Evolutionary conservation across 2,113 vertebrate species (phyloP).

Genomic region (Tupaia tana): DNA sequence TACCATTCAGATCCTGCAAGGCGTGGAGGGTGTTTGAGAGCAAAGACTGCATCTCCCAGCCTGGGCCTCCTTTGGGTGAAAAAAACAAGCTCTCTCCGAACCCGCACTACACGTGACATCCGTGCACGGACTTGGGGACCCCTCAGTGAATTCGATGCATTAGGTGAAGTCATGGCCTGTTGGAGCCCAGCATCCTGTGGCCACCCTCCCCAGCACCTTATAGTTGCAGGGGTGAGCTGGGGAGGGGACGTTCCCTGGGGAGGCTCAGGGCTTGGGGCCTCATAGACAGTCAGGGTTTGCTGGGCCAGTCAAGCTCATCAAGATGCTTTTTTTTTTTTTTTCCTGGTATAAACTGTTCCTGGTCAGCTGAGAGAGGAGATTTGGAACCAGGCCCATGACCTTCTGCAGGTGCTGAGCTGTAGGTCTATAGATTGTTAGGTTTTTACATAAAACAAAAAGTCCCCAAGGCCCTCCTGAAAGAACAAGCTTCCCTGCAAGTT

Average conservation of each 20-base stretch:
- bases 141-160: neutral
- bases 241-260: accelerated
- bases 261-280: neutral
- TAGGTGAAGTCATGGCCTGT: neutral
- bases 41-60: neutral
- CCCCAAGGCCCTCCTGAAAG: neutral
- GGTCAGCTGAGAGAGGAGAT: neutral
- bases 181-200: accelerated
- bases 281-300: accelerated
- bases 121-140: neutral
- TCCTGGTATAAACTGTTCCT: neutral
- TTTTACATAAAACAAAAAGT: slow-evolving; percentile 1
- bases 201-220: neutral
- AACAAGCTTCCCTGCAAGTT: neutral
- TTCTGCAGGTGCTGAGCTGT: slow-evolving; percentile 35
- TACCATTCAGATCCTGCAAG: too few species aligned
- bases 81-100: neutral
- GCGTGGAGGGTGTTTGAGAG: neutral
- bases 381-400: neutral
- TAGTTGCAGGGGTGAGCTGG: too few species aligned
- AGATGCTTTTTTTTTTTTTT: neutral
- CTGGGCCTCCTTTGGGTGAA: neutral
- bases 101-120: accelerated
- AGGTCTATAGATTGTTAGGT: neutral
- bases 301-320: accelerated